Evolutionary conservation across 2,888 invertebrate genomes (phyloP).

Genomic region (Megastigmus dorsalis): DNA sequence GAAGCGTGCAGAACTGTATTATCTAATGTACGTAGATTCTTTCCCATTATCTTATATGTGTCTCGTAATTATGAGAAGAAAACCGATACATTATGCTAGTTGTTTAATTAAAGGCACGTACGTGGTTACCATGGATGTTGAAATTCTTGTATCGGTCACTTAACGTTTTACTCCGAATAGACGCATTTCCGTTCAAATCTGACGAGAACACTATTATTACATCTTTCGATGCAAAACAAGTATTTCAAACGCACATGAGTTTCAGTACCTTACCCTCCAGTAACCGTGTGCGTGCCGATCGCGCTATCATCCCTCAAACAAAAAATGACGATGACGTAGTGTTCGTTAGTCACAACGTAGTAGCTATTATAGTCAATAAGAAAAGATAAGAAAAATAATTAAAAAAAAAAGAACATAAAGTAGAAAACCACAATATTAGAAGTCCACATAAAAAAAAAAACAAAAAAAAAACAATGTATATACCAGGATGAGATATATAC

Average conservation of each 20-base stretch:
- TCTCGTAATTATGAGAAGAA: neutral
- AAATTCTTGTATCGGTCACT: neutral
- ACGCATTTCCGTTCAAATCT: neutral
- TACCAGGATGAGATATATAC: constrained; percentile 53
- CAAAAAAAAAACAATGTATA: constrained; percentile 39
- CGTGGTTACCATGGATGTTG: neutral
- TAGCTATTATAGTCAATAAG: no score
- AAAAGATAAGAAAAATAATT: neutral
- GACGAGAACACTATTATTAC: neutral
- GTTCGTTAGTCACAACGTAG: no score
- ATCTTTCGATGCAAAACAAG: neutral
- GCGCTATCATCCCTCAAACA: no score
- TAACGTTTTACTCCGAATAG: neutral
- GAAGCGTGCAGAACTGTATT: neutral
- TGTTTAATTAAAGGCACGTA: no score
- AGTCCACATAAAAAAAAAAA: constrained; percentile 29
- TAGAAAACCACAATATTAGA: constrained; percentile 30
- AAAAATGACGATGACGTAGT: no score
- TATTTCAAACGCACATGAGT: neutral
- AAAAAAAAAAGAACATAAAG: neutral
- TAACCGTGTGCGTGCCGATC: neutral
- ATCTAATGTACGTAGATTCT: neutral
- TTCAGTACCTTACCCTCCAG: neutral
- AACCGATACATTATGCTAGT: no score
- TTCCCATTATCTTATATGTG: neutral